A percentile compares a stretch with the other conserved stretches of the same genome.
phyloP scores from a whole-genome alignment of 2,113 vertebrate genomes.

The Nymphicus hollandicus region DNA sequence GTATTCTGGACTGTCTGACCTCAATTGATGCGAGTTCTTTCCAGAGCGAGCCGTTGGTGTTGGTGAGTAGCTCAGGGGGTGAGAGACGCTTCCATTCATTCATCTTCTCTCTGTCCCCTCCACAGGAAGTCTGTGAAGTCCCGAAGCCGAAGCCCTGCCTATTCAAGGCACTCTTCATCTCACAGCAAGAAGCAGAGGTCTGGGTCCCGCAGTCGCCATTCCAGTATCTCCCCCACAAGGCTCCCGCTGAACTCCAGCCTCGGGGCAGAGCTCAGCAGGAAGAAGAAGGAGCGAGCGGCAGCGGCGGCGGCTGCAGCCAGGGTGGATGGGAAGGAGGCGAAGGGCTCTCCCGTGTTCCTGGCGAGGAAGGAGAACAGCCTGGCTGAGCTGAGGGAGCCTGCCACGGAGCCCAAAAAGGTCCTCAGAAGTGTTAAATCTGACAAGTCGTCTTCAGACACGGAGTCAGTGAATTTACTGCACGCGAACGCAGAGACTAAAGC shows the following conservation, averaged over 20 bases:
- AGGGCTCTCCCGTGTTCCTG: constrained; percentile 72
- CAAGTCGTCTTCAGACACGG: constrained; percentile 68
- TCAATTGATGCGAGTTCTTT: rapidly evolving
- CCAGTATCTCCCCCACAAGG: constrained; percentile 86
- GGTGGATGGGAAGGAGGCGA: constrained; percentile 76
- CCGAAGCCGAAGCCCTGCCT: constrained; percentile 87
- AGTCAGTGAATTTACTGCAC: constrained; percentile 34
- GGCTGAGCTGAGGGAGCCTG: constrained; percentile 68
- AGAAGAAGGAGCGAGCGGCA: constrained; percentile 91
- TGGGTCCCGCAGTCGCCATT: constrained; percentile 86
- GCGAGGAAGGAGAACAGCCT: constrained; percentile 75
- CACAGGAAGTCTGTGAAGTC: constrained; percentile 89
- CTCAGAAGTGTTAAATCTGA: constrained; percentile 70
- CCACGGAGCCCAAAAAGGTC: constrained; percentile 72
- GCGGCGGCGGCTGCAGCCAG: constrained; percentile 87
- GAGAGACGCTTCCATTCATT: not conserved
- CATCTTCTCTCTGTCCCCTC: not conserved
- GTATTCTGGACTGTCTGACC: rapidly evolving
- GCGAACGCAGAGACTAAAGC: constrained; percentile 68
- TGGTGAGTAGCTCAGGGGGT: not conserved
- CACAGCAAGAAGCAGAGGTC: constrained; percentile 89
- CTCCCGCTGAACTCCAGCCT: constrained; percentile 92
- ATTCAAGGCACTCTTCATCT: constrained; percentile 91
- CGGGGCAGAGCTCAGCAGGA: constrained; percentile 92
- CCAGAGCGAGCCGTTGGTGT: not conserved